Evolutionary conservation across 2,113 vertebrate genomes (phyloP).

Genomic region (Deroptyus accipitrinus): DNA sequence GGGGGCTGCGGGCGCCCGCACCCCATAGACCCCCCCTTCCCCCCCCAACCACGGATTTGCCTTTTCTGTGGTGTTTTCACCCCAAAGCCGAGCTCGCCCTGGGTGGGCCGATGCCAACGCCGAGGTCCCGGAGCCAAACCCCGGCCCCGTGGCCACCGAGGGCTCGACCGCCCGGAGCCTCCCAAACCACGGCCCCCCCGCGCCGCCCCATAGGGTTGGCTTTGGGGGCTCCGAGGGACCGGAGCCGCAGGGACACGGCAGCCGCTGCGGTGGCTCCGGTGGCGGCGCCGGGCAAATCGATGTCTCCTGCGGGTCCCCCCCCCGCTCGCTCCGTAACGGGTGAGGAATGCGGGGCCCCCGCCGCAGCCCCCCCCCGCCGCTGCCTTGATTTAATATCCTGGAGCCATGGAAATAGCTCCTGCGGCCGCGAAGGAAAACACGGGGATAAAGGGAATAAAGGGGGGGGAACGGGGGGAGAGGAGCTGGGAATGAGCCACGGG

Average conservation of each 20-base stretch:
- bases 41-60: no score
- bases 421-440: constrained; percentile 73
- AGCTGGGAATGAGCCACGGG: neutral
- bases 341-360: constrained; percentile 48
- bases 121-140: neutral
- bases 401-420: constrained; percentile 87
- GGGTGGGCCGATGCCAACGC: constrained; percentile 12
- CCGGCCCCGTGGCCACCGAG: neutral
- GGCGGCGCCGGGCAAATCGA: constrained; percentile 81
- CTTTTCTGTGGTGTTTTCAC: neutral
- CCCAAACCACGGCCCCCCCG: neutral
- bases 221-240: neutral
- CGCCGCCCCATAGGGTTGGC: neutral
- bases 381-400: constrained; percentile 90
- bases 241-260: constrained; percentile 77
- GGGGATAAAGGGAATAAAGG: constrained; percentile 62
- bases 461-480: neutral
- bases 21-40: no score
- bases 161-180: constrained; percentile 25
- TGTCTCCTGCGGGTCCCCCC: constrained; percentile 73
- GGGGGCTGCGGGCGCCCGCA: no score
- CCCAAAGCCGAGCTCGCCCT: neutral
- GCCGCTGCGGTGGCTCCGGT: constrained; percentile 89
- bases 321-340: constrained; percentile 69
- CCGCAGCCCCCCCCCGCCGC: constrained; percentile 65